phyloP scores from a whole-genome alignment of 2,113 vertebrate genomes.

The Ardeotis arabs region DNA sequence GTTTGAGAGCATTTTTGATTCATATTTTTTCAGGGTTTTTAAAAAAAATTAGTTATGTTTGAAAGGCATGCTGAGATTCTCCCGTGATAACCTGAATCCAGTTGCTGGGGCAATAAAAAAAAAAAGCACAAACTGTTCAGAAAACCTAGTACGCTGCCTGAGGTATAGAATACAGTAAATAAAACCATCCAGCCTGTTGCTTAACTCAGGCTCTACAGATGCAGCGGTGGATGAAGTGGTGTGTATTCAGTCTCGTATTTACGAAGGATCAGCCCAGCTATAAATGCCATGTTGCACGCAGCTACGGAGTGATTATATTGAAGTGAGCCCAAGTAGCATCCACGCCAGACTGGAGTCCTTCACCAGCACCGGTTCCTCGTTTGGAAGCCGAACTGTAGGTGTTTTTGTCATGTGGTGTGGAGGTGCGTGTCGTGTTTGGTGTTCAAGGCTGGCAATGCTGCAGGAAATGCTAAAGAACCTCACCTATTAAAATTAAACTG shows the following conservation, averaged over 20 bases:
- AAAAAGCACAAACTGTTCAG: background rate
- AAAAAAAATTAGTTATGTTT: background rate
- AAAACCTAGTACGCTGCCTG: background rate
- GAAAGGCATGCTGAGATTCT: background rate
- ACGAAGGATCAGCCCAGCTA: background rate
- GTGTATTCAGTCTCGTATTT: background rate
- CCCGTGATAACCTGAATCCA: background rate
- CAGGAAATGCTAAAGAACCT: background rate
- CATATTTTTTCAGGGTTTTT: too few relatives aligned
- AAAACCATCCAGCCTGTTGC: background rate
- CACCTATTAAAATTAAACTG: background rate
- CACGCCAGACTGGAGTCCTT: background rate
- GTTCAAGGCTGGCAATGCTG: background rate
- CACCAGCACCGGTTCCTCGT: background rate
- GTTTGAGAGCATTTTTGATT: background rate
- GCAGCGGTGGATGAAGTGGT: background rate
- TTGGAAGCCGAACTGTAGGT: background rate
- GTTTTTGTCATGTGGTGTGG: accelerated
- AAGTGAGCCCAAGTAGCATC: background rate
- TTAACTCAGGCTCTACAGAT: background rate
- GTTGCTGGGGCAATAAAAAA: too few relatives aligned
- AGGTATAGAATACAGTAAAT: background rate
- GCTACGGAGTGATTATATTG: background rate
- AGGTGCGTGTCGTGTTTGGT: too few relatives aligned
- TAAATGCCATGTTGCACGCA: background rate